Base-by-base conservation (phyloP, 2,888 invertebrate genomes). In the Xestia ashworthii region DNA sequence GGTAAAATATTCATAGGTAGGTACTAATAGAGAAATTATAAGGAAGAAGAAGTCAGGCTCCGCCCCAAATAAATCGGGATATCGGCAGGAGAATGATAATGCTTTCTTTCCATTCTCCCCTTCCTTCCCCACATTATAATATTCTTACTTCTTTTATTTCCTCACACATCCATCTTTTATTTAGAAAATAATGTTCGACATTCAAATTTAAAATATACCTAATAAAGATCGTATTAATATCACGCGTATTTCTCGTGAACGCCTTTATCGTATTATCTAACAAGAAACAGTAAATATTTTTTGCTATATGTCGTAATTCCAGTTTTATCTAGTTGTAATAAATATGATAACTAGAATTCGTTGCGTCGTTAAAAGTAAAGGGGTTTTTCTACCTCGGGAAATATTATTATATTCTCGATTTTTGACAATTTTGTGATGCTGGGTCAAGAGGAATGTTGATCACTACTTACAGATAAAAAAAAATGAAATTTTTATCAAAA, bases 221-320 rank as follows among this genome's bases (percentile, higher is more conserved):
- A 75, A 1, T 19, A 50, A 32, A 19, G 2, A 71, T 76, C 12
- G 41, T 41, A 19, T 53, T 22, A 60, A 25, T 55, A 65, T 65
- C 82, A 82, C 69, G 76, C 76, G 50, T 19, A 5, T 53, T 12
- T 50, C 9, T 25, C 76, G 76, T 82, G 84, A 25, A 6, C 69
- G 44, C 14, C 19, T 64, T 50, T 80, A 82, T 82, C 80, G n/a
- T 60, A 46, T 83, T 83, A 83, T 73, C 76, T 60, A 67, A 76
- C 50, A 67, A 80, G 25, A 72, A 70, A 68, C 38, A 69, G n/a
- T 55, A 60, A 64, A 73, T 70, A 62, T 62, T n/a, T 64, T 76
- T 44, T 50, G 19, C 25, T 71, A 38, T 55, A 64, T 1, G 38
- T 60, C 19, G 32, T 53, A 8, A 53, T 58, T 68, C 78, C 73